Base-by-base conservation (phyloP, 2,113 vertebrate genomes). In the Austrofundulus limnaeus region DNA sequence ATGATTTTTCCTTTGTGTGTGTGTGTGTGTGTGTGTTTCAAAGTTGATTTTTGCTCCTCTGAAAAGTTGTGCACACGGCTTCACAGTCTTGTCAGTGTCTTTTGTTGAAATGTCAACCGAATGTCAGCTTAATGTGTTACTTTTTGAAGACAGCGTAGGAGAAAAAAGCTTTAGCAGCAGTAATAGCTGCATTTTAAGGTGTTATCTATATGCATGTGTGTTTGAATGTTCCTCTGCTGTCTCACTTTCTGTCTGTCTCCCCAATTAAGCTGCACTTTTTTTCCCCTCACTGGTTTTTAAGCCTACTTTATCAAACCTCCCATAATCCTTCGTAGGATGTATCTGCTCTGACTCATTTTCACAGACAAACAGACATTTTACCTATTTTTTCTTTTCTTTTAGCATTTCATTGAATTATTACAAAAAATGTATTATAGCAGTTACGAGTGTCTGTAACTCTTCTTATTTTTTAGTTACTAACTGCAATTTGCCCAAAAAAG, bases 61-160 rank as follows among this genome's bases (percentile, higher is more conserved):
- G 28, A 56, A 63, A 70, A 64, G 69, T 73, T 64, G 41, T 25
- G 52, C 59, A 56, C 28, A 28, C 64, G 60, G 68, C 69, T 79
- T 79, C 31, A 61, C n/a, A 70, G 61, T 16, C 51, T 14, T 62
- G 47, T 70, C 66, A 48, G 53, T 52, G 21, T 70, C 41, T 78
- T 78, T 68, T 70, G 62, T 75, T 46, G 56, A 70, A 61, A 79
- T 67, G 57, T 80, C 76, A 77, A 54, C 66, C 60, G 9, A 55
- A 71, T 72, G 66, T 73, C 71, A 38, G 65, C 71, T 72, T 78
- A 72, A 70, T 62, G 58, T 59, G 61, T 65, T 54, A 51, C 38
- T 70, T 70, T 66, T 42, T 66, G 13, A 72, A 45, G 61, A 52
- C 14, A 68, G 55, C 55, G 19, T 38, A 28, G 16, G 37, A 46